These are phyloP conservation scores for Sarcophaga subvicina DNA, from an alignment of 2,888 invertebrate genomes.

Conservation along the genomic window DNA sequence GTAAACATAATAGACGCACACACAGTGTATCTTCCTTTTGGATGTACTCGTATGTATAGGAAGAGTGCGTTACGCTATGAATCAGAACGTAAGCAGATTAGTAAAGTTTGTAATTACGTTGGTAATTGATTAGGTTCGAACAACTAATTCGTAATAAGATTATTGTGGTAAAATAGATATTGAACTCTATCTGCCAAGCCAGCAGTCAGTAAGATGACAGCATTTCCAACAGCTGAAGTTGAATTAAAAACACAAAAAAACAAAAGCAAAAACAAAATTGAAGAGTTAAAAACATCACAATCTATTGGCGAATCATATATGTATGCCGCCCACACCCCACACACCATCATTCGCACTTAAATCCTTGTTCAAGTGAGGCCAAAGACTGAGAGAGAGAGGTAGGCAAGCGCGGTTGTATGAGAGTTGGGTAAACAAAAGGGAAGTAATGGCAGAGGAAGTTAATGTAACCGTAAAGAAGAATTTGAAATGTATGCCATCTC, in stretches of 20 bases:
- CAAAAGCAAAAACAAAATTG: neutral
- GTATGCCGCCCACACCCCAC: neutral
- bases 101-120: slow-evolving; percentile 82
- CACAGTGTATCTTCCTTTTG: slow-evolving; percentile 34
- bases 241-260: neutral
- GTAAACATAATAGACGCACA: slow-evolving; percentile 1
- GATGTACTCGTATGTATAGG: neutral
- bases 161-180: slow-evolving; percentile 78
- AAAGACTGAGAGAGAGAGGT: neutral
- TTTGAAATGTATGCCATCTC: slow-evolving; percentile 49
- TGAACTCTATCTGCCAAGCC: slow-evolving; percentile 50
- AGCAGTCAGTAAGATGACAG: slow-evolving; percentile 35
- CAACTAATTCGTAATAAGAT: slow-evolving; percentile 82
- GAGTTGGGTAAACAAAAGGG: neutral
- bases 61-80: slow-evolving; percentile 57
- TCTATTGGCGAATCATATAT: neutral
- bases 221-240: neutral
- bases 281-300: slow-evolving; percentile 10
- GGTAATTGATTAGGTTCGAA: slow-evolving; percentile 83
- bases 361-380: neutral
- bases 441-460: slow-evolving; percentile 49
- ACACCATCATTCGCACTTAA: slow-evolving; percentile 17
- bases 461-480: slow-evolving; percentile 57
- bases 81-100: slow-evolving; percentile 79
- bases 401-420: neutral